Evolutionary conservation across 2,888 invertebrate species (phyloP), one percentile per base, ranked within the genome.

Genomic region (Neelides folsomi): DNA sequence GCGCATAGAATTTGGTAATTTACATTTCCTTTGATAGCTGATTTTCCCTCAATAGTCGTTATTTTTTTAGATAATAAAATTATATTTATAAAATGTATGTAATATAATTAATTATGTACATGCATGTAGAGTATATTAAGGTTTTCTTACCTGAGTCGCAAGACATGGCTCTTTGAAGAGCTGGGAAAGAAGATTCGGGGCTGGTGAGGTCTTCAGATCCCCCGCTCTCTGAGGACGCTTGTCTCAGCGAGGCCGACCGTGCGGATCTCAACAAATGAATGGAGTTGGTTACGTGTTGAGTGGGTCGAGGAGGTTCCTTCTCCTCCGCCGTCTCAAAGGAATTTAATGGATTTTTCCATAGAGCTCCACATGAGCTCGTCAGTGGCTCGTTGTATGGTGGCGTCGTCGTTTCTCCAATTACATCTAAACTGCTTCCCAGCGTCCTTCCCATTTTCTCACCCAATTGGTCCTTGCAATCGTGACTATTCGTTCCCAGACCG

Each of bases 151-250:
- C 27, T 46, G 84, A 85, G 66, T 86, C 86, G 67, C 83, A 86
- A 19, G 84, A 84, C 63, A 83, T 75, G 1, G 84, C 85, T 55
- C 83, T 71, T 62, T 78, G 75, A 51, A 82, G 71, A 36, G 68
- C 69, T 1, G 72, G 66, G 2, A 71, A 64, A 5, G 62, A 51
- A 1, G 62, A 56, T 7, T 53, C 56, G 7, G 65, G 59, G 49
- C 64, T 62, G 4, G 51, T 52, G 2, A 60, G 38, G 40, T 65
- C 65, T 12, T 55, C 64, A 15, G 62, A 60, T 34, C 64, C 64
- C 27, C 55, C 54, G 42, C 59, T 64, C 53, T 58, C 64, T 40
- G 56, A 59, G 13, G 55, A 63, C 45, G 59, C 53, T 59, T 58
- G 65, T 47, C 64, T 55, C 1, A 64, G 51, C 7, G 65, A 63